Percentiles rank a stretch among this genome's conserved stretches.
Evolutionary conservation across 1,140 invertebrate genomes (phyloP).

Genomic region (Panonychus citri): DNA sequence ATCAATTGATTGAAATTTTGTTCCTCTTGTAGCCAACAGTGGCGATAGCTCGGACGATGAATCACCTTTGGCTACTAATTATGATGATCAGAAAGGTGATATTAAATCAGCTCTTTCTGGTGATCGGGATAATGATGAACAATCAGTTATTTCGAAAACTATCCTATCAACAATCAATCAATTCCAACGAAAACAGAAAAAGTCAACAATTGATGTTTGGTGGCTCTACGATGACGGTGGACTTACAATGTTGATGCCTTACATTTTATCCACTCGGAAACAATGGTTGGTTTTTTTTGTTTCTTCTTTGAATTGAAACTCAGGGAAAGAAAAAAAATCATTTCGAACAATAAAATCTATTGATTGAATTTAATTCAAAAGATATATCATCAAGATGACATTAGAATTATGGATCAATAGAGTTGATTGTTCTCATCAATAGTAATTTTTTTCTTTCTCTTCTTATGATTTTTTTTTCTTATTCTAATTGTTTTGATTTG

Average conservation of each 20-base stretch:
- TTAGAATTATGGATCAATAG: too few relatives aligned
- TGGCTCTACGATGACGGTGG: constrained; percentile 38
- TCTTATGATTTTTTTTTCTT: too few relatives aligned
- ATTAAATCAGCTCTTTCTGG: not conserved
- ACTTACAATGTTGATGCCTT: constrained; percentile 69
- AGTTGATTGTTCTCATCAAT: too few relatives aligned
- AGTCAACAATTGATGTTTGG: constrained; percentile 39
- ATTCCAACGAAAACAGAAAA: constrained; percentile 22
- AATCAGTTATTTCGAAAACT: constrained; percentile 2
- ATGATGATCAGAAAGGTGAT: not conserved
- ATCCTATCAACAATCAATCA: constrained; percentile 5
- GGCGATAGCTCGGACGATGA: not conserved
- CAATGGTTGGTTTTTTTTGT: constrained; percentile 38
- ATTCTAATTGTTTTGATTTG: too few relatives aligned
- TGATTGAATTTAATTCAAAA: too few relatives aligned
- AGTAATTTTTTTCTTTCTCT: too few relatives aligned
- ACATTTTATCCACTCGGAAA: constrained; percentile 63
- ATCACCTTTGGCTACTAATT: not conserved
- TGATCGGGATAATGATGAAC: not conserved
- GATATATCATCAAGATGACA: too few relatives aligned
- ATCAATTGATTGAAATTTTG: not conserved
- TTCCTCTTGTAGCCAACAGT: not conserved
- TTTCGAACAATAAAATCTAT: too few relatives aligned
- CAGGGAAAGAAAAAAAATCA: too few relatives aligned
- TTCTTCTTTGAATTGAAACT: too few relatives aligned